Conservation (phyloP, 2,888 invertebrate genomes). For the Candidula unifasciata region DNA sequence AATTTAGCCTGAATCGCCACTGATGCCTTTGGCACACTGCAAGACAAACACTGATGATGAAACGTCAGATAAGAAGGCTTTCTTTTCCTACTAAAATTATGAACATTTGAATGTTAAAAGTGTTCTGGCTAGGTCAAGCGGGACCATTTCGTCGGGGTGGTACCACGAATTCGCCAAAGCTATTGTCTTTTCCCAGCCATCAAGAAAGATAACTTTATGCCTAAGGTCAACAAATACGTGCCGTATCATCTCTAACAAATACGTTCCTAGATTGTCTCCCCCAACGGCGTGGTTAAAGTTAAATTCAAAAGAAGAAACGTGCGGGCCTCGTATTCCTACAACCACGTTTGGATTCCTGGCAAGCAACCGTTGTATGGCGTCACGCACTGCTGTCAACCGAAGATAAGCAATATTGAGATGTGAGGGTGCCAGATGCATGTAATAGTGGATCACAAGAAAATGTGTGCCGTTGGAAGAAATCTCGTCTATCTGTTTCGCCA, state of each 20-base stretch:
- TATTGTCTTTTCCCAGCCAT: slow-evolving; percentile 45
- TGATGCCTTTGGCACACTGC: too few relatives aligned
- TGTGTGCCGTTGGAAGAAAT: slow-evolving; percentile 31
- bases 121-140: slow-evolving; percentile 14
- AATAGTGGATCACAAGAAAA: slow-evolving; percentile 36
- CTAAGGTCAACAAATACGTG: slow-evolving; percentile 11
- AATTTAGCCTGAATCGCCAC: too few relatives aligned
- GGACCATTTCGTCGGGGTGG: slow-evolving; percentile 14
- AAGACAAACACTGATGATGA: too few relatives aligned
- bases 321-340: slow-evolving; percentile 40
- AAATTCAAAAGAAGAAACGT: neutral
- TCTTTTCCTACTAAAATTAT: too few relatives aligned
- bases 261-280: slow-evolving; percentile 26
- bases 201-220: slow-evolving; percentile 34
- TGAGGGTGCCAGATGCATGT: slow-evolving; percentile 4
- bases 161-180: slow-evolving; percentile 22
- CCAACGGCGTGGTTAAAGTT: slow-evolving; percentile 37
- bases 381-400: neutral
- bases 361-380: slow-evolving; percentile 17
- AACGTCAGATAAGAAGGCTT: too few relatives aligned
- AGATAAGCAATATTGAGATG: slow-evolving; percentile 18
- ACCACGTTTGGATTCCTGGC: slow-evolving; percentile 30
- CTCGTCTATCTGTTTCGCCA: slow-evolving; percentile 28
- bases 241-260: slow-evolving; percentile 17
- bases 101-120: slow-evolving; percentile 28